phyloP scores from a whole-genome alignment of 2,888 invertebrate species.

The Aelia acuminata region DNA sequence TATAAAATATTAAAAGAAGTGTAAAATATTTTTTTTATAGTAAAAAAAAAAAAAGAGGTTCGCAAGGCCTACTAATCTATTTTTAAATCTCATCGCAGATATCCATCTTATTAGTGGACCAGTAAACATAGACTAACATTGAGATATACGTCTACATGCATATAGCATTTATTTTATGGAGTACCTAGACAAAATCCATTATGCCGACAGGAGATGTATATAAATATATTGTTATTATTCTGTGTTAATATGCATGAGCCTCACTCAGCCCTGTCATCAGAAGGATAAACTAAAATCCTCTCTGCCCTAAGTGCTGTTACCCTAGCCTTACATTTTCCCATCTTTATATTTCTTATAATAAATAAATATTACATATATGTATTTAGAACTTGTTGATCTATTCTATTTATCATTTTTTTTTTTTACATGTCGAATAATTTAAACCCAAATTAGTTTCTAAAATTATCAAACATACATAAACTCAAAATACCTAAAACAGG shows the following conservation, averaged over 20 bases:
- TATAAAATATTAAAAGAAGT: too few relatives aligned
- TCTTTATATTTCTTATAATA: background rate
- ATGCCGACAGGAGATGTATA: background rate
- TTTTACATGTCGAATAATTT: too few relatives aligned
- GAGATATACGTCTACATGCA: background rate
- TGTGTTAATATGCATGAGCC: background rate
- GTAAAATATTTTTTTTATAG: too few relatives aligned
- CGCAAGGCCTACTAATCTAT: too few relatives aligned
- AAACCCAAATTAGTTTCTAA: too few relatives aligned
- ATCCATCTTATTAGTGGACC: too few relatives aligned
- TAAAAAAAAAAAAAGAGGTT: too few relatives aligned
- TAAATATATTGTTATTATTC: background rate
- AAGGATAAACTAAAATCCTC: background rate
- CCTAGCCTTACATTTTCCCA: background rate
- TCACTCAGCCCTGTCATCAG: background rate
- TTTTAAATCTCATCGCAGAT: too few relatives aligned
- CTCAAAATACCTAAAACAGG: too few relatives aligned
- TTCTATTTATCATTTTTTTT: too few relatives aligned
- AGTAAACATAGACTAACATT: background rate
- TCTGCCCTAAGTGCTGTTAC: background rate
- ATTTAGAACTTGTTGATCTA: background rate
- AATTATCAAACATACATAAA: too few relatives aligned
- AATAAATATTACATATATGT: background rate
- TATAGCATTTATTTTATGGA: background rate
- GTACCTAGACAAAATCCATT: constrained; percentile 21